Evolutionary conservation across 2,888 invertebrate genomes (phyloP).

Genomic region (Caenorhabditis zanzibari): DNA sequence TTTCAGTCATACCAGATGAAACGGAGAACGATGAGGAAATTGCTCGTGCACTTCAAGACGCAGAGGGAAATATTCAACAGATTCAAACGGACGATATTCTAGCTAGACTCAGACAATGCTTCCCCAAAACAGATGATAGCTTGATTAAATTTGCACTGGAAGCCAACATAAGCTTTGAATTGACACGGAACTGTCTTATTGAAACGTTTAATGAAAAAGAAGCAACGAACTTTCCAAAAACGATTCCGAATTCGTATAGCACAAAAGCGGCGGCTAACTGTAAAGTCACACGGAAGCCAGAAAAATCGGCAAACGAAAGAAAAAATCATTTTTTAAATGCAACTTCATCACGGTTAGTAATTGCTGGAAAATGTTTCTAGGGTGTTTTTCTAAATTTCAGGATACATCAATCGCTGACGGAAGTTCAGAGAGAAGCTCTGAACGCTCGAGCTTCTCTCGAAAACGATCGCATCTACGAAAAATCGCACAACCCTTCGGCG

Average conservation of each 20-base stretch:
- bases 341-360: background rate
- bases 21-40: constrained; percentile 30
- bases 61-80: background rate
- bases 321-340: background rate
- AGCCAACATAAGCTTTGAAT: no score
- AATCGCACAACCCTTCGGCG: background rate
- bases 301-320: background rate
- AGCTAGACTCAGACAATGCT: background rate
- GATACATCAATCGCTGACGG: background rate
- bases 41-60: constrained; percentile 2
- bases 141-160: no score
- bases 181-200: no score
- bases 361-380: no score
- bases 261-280: background rate
- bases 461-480: background rate
- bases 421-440: constrained; percentile 3
- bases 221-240: no score
- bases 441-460: background rate
- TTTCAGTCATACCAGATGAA: constrained; percentile 3
- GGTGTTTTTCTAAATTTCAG: constrained; percentile 6
- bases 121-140: background rate
- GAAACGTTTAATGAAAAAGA: no score
- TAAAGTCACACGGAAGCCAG: background rate
- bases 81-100: background rate
- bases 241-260: no score